Evolutionary conservation across 1,140 invertebrate genomes (phyloP), one percentile per base, ranked within the genome.

Genomic region (Riptortus pedestris): DNA sequence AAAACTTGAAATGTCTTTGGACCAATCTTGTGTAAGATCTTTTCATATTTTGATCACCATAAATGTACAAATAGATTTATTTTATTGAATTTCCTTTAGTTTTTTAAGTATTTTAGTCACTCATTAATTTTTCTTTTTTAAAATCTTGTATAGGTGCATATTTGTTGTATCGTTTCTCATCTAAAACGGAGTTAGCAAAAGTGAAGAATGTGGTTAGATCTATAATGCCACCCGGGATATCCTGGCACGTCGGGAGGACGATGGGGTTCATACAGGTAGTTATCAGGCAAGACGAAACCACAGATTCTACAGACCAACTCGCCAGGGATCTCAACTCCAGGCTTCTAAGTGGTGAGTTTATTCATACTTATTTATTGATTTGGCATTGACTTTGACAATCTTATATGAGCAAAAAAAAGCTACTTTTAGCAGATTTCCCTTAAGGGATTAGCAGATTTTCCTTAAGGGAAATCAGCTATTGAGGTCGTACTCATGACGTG

Each of bases 191-290:
- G 45, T 20, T 47, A 20, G 2, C 1, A 4, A 9, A 18, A 2
- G 45, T 47, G 1, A 22, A 47, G 45, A 3, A 5, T n/a, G 4
- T n/a, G 4, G 45, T 47, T n/a, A 47, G 22, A 22, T n/a, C 18
- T 20, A 22, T 1, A 9, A n/a, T 47, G 18, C n/a, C 18, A 47
- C 7, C 45, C n/a, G 1, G 27, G 2, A 24, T 57, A 22, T 26
- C 22, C 52, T 57, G 52, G 52, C 28, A 57, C 52, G 52, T 57
- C 5, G 28, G 52, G n/a, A 57, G 16, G 24, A 29, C 28, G 1
- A 57, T 57, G 52, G 52, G 52, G 5, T 57, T 22, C 52, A 57
- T 57, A 3, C 52, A 57, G 24, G 24, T 57, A 11, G 52, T 57
- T 3, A 57, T 57, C 18, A 26, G n/a, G 3, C 20, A 57, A n/a